phyloP scores from a whole-genome alignment of 2,888 invertebrate species.

The Octodonta nipae region DNA sequence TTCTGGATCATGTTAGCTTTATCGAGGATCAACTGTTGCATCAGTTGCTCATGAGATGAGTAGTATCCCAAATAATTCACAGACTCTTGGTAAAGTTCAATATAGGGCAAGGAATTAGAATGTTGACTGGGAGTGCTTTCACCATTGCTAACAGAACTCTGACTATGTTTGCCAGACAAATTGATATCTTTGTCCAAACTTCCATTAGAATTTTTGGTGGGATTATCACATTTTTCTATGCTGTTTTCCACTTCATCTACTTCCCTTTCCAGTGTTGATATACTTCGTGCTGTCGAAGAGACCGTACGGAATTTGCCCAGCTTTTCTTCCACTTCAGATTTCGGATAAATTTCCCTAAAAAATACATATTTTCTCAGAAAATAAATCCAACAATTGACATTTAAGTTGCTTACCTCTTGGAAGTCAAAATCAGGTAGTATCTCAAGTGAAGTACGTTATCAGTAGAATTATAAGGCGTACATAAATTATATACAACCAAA shows the following conservation, averaged over 20 bases:
- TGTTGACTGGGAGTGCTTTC: conserved; percentile 10
- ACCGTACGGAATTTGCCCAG: conserved; percentile 51
- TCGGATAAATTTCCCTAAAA: conserved; percentile 45
- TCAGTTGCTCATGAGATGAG: conserved; percentile 51
- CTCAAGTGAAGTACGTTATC: conserved; percentile 38
- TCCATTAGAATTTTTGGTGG: conserved; percentile 9
- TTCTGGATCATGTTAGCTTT: conserved; percentile 43
- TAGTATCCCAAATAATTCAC: conserved; percentile 59
- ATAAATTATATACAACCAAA: conserved; percentile 48
- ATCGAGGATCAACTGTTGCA: conserved; percentile 47
- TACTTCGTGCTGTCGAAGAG: conserved; percentile 27
- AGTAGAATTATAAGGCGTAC: conserved; percentile 26
- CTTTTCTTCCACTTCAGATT: conserved; percentile 44
- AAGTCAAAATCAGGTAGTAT: conserved; percentile 49
- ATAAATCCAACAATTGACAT: conserved; percentile 5
- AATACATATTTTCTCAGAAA: conserved; percentile 13
- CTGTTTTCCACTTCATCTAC: conserved; percentile 16
- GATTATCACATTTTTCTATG: conserved; percentile 8
- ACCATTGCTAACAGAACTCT: conserved; percentile 13
- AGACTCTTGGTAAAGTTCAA: conserved; percentile 43
- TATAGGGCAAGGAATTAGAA: conserved; percentile 16
- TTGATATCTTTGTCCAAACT: conserved; percentile 18
- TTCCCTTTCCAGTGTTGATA: conserved; percentile 19
- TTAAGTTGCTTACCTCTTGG: conserved; percentile 33
- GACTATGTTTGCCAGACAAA: conserved; percentile 14